Percentiles rank a stretch among this genome's conserved stretches.
Conservation (phyloP, 2,888 invertebrate genomes). For the Tridacna gigas region DNA sequence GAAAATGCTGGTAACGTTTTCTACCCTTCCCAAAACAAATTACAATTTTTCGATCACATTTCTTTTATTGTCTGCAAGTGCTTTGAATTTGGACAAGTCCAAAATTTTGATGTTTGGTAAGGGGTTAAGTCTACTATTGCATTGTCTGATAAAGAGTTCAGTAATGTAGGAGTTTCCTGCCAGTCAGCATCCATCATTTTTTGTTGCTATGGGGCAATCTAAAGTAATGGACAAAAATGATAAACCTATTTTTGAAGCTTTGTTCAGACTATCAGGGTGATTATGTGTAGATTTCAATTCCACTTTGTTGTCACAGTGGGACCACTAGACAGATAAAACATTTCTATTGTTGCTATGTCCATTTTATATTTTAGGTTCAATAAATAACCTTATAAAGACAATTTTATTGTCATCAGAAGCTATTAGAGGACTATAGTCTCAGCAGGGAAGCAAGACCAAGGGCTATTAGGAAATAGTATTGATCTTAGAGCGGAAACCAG, state of each 20-base stretch:
- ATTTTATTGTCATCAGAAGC: slow-evolving; percentile 22
- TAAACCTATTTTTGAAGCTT: slow-evolving; percentile 2
- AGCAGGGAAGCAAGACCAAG: slow-evolving; percentile 20
- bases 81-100: neutral
- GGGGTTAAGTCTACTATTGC: neutral
- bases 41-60: too few relatives aligned
- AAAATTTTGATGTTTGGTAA: neutral
- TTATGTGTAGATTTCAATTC: neutral
- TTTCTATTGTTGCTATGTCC: slow-evolving; percentile 20
- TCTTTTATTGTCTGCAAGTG: neutral
- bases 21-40: too few relatives aligned
- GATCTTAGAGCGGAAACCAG: slow-evolving; percentile 12
- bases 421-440: slow-evolving; percentile 16
- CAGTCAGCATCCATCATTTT: neutral
- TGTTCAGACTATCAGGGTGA: neutral
- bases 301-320: slow-evolving; percentile 17
- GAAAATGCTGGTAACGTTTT: neutral
- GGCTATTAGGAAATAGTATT: slow-evolving; percentile 23
- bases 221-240: neutral
- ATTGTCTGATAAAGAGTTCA: neutral
- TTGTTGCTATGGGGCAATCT: neutral
- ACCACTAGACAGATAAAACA: slow-evolving; percentile 4
- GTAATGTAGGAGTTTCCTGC: neutral
- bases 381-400: slow-evolving; percentile 25
- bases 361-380: slow-evolving; percentile 31